Evolutionary conservation across 2,888 invertebrate species (phyloP), one percentile per base, ranked within the genome.

Genomic region (Serrognathus titanus): DNA sequence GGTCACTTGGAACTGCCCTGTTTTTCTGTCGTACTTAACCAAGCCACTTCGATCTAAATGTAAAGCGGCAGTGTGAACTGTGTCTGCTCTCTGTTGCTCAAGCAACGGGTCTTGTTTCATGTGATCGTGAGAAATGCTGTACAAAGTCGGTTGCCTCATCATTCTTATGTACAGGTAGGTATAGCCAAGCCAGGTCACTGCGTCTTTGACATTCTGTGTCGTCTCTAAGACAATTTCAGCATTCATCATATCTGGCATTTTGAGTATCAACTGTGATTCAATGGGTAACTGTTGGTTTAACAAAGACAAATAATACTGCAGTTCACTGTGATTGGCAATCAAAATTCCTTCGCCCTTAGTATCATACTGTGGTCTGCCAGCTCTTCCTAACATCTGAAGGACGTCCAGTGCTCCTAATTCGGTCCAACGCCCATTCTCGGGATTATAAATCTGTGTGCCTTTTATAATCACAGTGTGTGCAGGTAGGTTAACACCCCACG

Each of bases 401-500:
- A 99, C 97, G 79, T 99, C 99, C 24, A 99, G 80, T 2, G 98
- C 97, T 3, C 98, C 94, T 49, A 99, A 80, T 78, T 99, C 99
- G 1, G 94, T 92, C 99, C 99, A 99, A 55, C 97, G 84, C 0
- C 99, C 99, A 75, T 96, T 96, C 78, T 99, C 98, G 0, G 99
- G 96, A 72, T 92, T 97, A 78, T 99, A 99, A 53, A 99, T 92
- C 76, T 98, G 96, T 0, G 99, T 99, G 20, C 98, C 98, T 76
- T 99, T 98, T 67, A 95, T 84, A 61, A 97, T 95, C 49, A 99
- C 99, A 0, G 98, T 98, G 76, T 99, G 98, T 0, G 99, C 99
- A 0, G 99, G 99, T 46, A 99, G 83, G 79, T 99, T 99, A 31
- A 99, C 99, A 76, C 99, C 99, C 99, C 99, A 99, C 9, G 99